Conservation (phyloP, 2,113 vertebrate genomes). For the Anoura caudifer region DNA sequence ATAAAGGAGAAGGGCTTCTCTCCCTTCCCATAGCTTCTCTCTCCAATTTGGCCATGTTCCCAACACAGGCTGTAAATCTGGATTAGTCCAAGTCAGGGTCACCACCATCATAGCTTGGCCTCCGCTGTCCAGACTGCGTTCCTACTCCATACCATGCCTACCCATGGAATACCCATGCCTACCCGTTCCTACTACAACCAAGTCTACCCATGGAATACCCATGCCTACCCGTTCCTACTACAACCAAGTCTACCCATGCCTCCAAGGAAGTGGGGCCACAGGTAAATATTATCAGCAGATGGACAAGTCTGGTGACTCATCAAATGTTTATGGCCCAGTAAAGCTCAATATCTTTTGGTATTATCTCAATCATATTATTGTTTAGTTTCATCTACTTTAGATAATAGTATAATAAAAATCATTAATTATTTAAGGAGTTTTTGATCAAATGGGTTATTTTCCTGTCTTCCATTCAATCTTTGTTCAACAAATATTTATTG, state of each 20-base stretch:
- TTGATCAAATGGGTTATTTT: background rate
- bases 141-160: background rate
- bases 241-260: background rate
- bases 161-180: no score
- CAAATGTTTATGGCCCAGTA: background rate
- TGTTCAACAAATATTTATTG: no score
- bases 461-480: background rate
- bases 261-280: background rate
- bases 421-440: background rate
- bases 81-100: background rate
- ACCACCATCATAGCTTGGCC: accelerated
- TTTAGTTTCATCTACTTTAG: background rate
- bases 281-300: background rate
- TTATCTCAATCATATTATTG: background rate
- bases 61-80: background rate
- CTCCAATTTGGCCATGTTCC: accelerated
- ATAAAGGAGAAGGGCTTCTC: background rate
- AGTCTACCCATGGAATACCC: no score
- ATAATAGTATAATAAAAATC: background rate
- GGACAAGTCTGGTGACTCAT: background rate
- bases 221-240: no score
- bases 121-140: background rate
- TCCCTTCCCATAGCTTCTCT: background rate
- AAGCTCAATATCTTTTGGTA: background rate
- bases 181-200: no score